Base-by-base conservation (phyloP, 2,888 invertebrate genomes). In the Ormyrus rosae region DNA sequence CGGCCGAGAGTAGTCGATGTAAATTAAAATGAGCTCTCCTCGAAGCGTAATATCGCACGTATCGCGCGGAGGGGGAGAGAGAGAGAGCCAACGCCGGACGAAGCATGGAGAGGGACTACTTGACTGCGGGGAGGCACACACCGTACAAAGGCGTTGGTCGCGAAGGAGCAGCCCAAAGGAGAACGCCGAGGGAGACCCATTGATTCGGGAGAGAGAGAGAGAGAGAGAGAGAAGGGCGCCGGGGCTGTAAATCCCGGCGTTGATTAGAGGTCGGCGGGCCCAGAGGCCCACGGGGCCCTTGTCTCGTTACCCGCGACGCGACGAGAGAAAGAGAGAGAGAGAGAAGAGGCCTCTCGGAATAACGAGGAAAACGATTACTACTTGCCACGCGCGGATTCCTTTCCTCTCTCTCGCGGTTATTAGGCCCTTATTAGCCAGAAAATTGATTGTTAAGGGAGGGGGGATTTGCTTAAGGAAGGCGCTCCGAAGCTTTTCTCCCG, bases 201-300 rank as follows among this genome's bases (percentile, higher is more conserved):
- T 53, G 74, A 67, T 63, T 76, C 46, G 46, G 19, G 56, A 19
- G 68, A n/a, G 67, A 67, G 13, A 46, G 45, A 46, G n/a, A n/a
- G 8, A 45, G 19, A n/a, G 67, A 46, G 63, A 34, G 51, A 63
- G n/a, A 56, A 69, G n/a, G 69, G 78, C 65, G 76, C 63, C 60
- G 81, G 74, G 78, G 71, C 64, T 73, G 80, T 88, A 88, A 88
- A 89, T 89, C 85, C 85, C 84, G 67, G 82, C 84, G 85, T 85
- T 88, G 88, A 88, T 89, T 88, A 88, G 87, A 88, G 88, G 88
- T 87, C 88, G 88, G 88, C 85, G 45, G 46, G 46, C 63, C 34
- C 70, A 11, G 50, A 55, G 19, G 19, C 50, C 11, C n/a, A 50
- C 46, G 19, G n/a, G 45, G 64, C n/a, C 51, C 55, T 19, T 10